A percentile compares a stretch with the other conserved stretches of the same genome.
These are phyloP conservation scores for Zosterops borbonicus DNA, from an alignment of 2,113 vertebrate genomes.

Conservation along the genomic window DNA sequence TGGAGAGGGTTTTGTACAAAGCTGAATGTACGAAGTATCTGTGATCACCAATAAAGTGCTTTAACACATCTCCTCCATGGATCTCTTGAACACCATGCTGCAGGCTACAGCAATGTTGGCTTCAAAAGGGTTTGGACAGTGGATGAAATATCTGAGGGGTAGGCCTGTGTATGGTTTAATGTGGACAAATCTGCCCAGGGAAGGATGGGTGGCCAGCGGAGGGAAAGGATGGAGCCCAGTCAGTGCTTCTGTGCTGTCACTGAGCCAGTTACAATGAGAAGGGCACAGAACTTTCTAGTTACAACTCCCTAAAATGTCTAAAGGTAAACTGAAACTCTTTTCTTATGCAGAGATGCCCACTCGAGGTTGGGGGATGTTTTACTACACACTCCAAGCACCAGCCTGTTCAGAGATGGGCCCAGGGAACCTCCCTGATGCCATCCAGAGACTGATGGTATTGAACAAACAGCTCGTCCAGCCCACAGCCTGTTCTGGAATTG, in stretches of 20 bases:
- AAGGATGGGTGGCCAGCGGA: not conserved
- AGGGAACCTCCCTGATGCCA: not conserved
- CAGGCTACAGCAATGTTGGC: not conserved
- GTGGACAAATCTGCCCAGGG: not conserved
- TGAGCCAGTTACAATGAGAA: too few relatives aligned
- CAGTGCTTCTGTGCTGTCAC: too few relatives aligned
- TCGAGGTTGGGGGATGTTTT: too few relatives aligned
- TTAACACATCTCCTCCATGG: not conserved
- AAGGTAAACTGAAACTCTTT: too few relatives aligned
- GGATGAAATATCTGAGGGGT: not conserved
- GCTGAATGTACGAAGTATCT: not conserved
- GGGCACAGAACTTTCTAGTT: too few relatives aligned
- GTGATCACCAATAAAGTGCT: constrained; percentile 28
- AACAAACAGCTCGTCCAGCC: not conserved
- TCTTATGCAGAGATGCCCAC: too few relatives aligned
- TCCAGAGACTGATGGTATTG: not conserved
- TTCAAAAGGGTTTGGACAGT: rapidly evolving
- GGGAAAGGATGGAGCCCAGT: not conserved
- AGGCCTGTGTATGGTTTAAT: rapidly evolving
- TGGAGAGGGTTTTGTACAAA: not conserved
- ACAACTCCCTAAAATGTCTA: too few relatives aligned
- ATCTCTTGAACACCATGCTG: rapidly evolving
- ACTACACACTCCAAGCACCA: not conserved
- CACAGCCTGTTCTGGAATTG: not conserved
- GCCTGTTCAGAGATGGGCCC: not conserved